phyloP scores from a whole-genome alignment of 2,888 invertebrate species.

The Cataglyphis livida region DNA sequence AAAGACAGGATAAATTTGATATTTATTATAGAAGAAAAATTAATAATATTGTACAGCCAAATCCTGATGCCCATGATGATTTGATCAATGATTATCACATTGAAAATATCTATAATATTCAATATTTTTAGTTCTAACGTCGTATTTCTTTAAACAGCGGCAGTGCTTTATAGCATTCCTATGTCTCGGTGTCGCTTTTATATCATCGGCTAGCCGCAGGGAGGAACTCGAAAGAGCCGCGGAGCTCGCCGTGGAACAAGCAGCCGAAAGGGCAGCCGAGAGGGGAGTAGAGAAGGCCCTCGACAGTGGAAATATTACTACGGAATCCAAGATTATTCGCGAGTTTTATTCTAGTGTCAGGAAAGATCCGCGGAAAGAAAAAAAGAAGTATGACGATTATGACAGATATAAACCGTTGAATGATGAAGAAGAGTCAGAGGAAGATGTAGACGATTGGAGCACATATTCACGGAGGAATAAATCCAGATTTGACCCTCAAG shows the following conservation, averaged over 20 bases:
- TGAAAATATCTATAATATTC: neutral
- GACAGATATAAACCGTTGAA: neutral
- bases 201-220: slow-evolving; percentile 63
- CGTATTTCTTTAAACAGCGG: slow-evolving; percentile 21
- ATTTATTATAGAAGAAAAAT: neutral
- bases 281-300: slow-evolving; percentile 82
- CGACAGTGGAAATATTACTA: slow-evolving; percentile 80
- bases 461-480: neutral
- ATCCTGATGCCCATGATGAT: neutral
- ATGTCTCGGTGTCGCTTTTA: slow-evolving; percentile 61
- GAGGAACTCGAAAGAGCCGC: slow-evolving; percentile 82
- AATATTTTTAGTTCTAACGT: neutral
- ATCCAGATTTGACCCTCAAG: neutral
- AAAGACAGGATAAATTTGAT: neutral
- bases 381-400: slow-evolving; percentile 33
- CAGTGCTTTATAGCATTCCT: slow-evolving; percentile 67
- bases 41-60: neutral
- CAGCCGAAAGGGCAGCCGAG: slow-evolving; percentile 83
- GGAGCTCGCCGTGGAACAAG: slow-evolving; percentile 82
- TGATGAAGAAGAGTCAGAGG: slow-evolving; percentile 38
- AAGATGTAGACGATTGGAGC: slow-evolving; percentile 59
- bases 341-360: slow-evolving; percentile 79
- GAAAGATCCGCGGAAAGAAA: slow-evolving; percentile 62
- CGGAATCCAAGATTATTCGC: slow-evolving; percentile 78
- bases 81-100: slow-evolving; percentile 1